Conservation (phyloP, 1,140 invertebrate genomes). For the Zaprionus lachaisei region DNA sequence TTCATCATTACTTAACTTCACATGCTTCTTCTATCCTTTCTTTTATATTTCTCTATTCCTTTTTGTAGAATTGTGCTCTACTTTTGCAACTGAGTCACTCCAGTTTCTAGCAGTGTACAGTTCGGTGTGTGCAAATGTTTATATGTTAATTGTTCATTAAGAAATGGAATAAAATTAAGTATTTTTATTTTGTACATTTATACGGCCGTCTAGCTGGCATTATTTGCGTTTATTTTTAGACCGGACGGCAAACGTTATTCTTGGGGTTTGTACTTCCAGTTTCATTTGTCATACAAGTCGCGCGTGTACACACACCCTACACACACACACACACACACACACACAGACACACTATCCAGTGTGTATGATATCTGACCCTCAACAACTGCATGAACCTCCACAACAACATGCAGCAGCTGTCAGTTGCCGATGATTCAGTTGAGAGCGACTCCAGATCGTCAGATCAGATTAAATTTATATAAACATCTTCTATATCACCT, state of each 20-base stretch:
- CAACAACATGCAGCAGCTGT: not conserved
- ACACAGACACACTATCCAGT: not conserved
- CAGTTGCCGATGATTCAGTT: not conserved
- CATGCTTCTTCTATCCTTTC: not conserved
- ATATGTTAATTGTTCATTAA: constrained; percentile 75
- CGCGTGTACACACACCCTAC: not conserved
- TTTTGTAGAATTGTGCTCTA: not conserved
- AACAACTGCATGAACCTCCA: not conserved
- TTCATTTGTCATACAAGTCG: constrained; percentile 21
- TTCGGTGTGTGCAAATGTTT: constrained; percentile 27
- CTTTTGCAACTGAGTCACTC: not conserved
- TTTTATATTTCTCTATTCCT: not conserved
- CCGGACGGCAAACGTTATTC: constrained; percentile 49
- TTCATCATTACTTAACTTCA: no score
- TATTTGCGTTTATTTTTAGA: constrained; percentile 73
- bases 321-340: not conserved
- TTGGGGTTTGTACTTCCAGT: constrained; percentile 25
- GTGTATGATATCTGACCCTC: not conserved
- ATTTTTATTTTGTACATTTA: constrained; percentile 52
- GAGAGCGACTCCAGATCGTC: not conserved
- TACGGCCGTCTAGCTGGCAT: constrained; percentile 29
- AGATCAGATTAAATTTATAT: not conserved
- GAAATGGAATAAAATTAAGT: constrained; percentile 73
- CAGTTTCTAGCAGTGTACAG: constrained; percentile 10
- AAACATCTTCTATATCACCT: not conserved